phyloP scores from a whole-genome alignment of 2,113 vertebrate species.

The Cynoglossus semilaevis region DNA sequence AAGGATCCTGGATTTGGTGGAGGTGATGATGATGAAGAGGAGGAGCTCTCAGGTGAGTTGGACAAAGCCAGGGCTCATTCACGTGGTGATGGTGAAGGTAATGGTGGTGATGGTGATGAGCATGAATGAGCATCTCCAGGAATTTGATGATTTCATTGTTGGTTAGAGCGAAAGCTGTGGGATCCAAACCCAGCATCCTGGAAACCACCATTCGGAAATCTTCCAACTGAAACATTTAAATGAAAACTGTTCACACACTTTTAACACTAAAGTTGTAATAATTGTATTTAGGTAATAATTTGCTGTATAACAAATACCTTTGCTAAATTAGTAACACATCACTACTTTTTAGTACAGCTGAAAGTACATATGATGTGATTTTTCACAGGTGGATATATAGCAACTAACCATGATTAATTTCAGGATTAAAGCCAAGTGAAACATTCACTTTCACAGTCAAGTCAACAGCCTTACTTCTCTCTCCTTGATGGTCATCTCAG shows the following conservation, averaged over 20 bases:
- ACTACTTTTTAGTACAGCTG: too few relatives aligned
- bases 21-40: slow-evolving; percentile 4
- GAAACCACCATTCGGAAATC: slow-evolving; percentile 84
- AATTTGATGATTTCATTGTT: slow-evolving; percentile 85
- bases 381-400: too few relatives aligned
- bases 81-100: slow-evolving; percentile 18
- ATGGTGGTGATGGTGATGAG: slow-evolving; percentile 74
- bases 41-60: slow-evolving; percentile 35
- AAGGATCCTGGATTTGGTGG: slow-evolving; percentile 21
- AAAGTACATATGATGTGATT: too few relatives aligned
- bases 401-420: too few relatives aligned
- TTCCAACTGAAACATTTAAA: slow-evolving; percentile 74
- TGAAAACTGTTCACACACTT: not conserved
- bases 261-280: not conserved
- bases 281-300: not conserved
- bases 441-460: not conserved
- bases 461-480: slow-evolving; percentile 75
- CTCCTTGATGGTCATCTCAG: slow-evolving; percentile 80
- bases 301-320: too few relatives aligned
- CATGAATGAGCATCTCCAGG: slow-evolving; percentile 80
- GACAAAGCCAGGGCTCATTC: slow-evolving; percentile 33
- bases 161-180: slow-evolving; percentile 69
- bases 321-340: too few relatives aligned
- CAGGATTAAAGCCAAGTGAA: not conserved
- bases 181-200: slow-evolving; percentile 78